These are phyloP conservation scores for Hemichromis elongatus DNA, from an alignment of 2,113 vertebrate species.

Conservation along the genomic window DNA sequence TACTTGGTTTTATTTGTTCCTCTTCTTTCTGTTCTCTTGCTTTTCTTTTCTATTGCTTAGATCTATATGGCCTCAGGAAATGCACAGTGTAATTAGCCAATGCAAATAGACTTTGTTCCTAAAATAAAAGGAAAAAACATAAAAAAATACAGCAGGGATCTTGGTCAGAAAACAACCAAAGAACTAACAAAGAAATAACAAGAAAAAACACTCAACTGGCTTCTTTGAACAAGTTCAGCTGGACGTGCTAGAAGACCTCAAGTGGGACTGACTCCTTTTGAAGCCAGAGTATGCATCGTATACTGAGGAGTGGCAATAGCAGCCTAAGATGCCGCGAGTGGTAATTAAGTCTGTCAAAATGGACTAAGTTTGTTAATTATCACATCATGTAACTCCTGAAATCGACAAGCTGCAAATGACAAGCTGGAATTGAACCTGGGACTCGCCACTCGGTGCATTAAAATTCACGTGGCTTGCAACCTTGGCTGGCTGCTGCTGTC, in stretches of 20 bases:
- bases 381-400: not conserved
- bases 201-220: not conserved
- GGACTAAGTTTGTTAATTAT: not conserved
- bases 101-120: not conserved
- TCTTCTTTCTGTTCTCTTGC: not conserved
- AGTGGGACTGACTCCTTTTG: not conserved
- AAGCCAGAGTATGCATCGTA: not conserved
- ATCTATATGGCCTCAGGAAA: not conserved
- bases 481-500: not conserved
- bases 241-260: not conserved
- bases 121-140: not conserved
- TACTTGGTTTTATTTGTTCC: not conserved
- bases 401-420: not conserved
- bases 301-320: not conserved
- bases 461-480: not conserved
- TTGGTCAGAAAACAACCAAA: slow-evolving; percentile 5
- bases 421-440: not conserved
- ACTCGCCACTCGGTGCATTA: not conserved
- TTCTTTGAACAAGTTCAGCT: not conserved
- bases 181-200: not conserved
- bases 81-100: not conserved
- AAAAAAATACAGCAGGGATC: not conserved
- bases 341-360: not conserved
- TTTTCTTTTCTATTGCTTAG: not conserved
- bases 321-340: not conserved